phyloP scores from a whole-genome alignment of 2,113 vertebrate genomes.

The Bubo scandiacus region DNA sequence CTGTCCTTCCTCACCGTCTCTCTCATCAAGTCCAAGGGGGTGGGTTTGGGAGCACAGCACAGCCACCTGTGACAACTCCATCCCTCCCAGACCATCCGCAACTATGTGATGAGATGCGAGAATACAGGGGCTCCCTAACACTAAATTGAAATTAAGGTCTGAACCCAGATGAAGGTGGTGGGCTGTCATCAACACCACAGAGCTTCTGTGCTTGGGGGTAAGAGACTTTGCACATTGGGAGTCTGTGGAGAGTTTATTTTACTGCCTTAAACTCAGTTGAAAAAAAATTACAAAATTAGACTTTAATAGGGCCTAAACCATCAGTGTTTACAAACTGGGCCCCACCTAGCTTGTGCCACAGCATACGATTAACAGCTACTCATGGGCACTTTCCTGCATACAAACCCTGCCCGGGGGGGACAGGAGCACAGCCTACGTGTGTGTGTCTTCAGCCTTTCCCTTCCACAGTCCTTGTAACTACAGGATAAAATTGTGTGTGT shows the following conservation, averaged over 20 bases:
- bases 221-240: neutral
- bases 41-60: neutral
- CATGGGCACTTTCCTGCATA: accelerated
- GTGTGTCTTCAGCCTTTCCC: neutral
- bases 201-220: neutral
- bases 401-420: neutral
- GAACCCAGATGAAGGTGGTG: neutral
- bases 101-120: accelerated
- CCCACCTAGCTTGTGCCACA: neutral
- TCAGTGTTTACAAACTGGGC: neutral
- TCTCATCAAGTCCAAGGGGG: neutral
- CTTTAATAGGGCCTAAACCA: neutral
- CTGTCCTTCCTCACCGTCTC: neutral
- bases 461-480: neutral
- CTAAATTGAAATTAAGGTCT: neutral
- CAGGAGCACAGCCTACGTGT: neutral
- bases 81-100: neutral
- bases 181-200: neutral
- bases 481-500: neutral
- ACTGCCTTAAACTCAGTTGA: neutral
- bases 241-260: neutral
- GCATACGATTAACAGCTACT: neutral
- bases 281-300: neutral
- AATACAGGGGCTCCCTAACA: neutral
- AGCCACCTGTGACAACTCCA: neutral